Base-by-base conservation (phyloP, 2,797 vertebrate species). In the Sebastolobus altivelis region DNA sequence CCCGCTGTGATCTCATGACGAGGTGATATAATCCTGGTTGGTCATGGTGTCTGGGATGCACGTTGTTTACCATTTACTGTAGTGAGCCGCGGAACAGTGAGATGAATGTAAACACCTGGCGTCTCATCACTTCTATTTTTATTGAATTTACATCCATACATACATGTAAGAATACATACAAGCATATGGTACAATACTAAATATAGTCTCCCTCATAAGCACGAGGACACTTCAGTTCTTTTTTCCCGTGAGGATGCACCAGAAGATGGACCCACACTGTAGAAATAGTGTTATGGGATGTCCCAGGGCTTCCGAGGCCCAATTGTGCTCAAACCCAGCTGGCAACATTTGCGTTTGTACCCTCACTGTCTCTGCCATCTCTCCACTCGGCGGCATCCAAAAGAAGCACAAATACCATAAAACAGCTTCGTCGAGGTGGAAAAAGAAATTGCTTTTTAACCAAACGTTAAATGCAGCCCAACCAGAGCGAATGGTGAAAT, bases 21-120 rank as follows among this genome's bases (percentile, higher is more conserved):
- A 87, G 80, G 62, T 84, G 88, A 92, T 87, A 70, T 88, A 88
- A 92, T 87, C 88, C 79, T 38, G 20, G 68, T 81, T 74, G 86
- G 86, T 92, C 89, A 88, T 14, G 83, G 75, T 69, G 87, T 85
- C 75, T 77, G 74, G 54, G 73, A 73, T 60, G 72, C 60, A 35
- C 75, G 80, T 89, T 90, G 85, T 92, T 92, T 90, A 90, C 84
- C 49, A 31, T 83, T 78, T 71, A 54, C 52, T 54, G 52, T 54
- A 72, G 59, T 14, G 55, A 49, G 71, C 43, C 1, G 56, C 65
- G 14, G 40, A 66, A 74, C 18, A 73, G 52, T 40, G 65, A 60
- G 59, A 31, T 55, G 49, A 81, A 84, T 83, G 77, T 43, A 72
- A 86, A 89, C 37, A 62, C 40, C 31, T 76, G 67, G 52, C 14